phyloP scores from a whole-genome alignment of 2,797 vertebrate genomes.

The Thripadectes ignobilis region DNA sequence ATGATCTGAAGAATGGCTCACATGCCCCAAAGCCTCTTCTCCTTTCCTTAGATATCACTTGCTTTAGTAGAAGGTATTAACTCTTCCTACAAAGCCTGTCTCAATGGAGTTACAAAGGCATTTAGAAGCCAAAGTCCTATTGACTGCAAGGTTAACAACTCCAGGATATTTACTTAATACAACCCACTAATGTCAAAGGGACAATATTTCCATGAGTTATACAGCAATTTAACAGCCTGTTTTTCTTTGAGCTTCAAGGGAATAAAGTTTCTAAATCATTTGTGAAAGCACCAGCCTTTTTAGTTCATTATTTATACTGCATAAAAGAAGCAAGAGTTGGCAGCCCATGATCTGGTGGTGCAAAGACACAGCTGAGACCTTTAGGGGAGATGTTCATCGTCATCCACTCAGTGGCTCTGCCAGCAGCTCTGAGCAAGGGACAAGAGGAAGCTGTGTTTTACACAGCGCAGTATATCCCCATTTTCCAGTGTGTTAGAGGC shows the following conservation, averaged over 20 bases:
- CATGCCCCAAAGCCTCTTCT: constrained; percentile 16
- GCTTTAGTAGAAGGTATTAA: neutral
- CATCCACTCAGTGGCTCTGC: neutral
- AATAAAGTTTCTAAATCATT: constrained; percentile 13
- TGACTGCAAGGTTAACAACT: neutral
- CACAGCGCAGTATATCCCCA: neutral
- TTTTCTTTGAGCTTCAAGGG: neutral
- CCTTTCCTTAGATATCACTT: neutral
- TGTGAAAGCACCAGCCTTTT: neutral
- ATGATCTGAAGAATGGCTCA: constrained; percentile 17
- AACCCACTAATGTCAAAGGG: neutral
- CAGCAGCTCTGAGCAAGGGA: neutral
- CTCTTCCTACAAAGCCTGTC: neutral
- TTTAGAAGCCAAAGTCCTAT: neutral
- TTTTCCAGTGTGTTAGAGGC: neutral
- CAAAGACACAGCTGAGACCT: neutral
- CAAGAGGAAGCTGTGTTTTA: neutral
- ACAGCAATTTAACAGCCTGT: neutral
- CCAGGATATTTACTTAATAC: constrained; percentile 9
- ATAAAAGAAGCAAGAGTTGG: neutral
- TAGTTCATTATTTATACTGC: neutral
- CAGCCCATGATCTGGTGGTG: neutral
- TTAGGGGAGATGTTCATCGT: neutral
- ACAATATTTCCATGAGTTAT: constrained; percentile 1
- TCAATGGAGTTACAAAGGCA: neutral